Evolutionary conservation across 2,888 invertebrate genomes (phyloP).

Genomic region (Dicycla oo): DNA sequence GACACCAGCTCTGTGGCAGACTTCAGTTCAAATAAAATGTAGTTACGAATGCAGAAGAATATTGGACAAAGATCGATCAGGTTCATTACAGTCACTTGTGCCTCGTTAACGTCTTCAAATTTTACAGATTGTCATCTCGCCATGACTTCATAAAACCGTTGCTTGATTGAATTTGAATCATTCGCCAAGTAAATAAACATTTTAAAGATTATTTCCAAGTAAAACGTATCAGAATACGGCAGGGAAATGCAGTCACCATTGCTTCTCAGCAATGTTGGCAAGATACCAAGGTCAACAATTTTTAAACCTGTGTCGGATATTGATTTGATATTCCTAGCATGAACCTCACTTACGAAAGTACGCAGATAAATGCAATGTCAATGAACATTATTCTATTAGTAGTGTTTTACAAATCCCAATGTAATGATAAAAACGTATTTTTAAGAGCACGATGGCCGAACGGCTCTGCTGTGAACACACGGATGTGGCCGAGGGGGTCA

Average conservation of each 20-base stretch:
- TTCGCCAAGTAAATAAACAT: slow-evolving; percentile 7
- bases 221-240: slow-evolving; percentile 28
- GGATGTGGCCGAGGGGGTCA: slow-evolving; percentile 85
- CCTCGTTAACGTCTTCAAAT: slow-evolving; percentile 35
- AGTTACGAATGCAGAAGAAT: slow-evolving; percentile 4
- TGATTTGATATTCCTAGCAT: slow-evolving; percentile 26
- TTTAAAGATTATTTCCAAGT: slow-evolving; percentile 38
- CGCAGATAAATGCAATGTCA: slow-evolving; percentile 1
- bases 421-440: slow-evolving; percentile 41
- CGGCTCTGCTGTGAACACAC: slow-evolving; percentile 67
- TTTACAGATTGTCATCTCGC: slow-evolving; percentile 6
- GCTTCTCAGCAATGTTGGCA: slow-evolving; percentile 49
- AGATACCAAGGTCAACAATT: slow-evolving; percentile 59
- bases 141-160: neutral
- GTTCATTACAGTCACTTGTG: slow-evolving; percentile 44
- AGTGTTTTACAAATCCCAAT: slow-evolving; percentile 35
- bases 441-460: slow-evolving; percentile 50
- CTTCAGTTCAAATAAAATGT: slow-evolving; percentile 5
- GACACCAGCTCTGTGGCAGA: neutral
- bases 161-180: slow-evolving; percentile 14
- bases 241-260: slow-evolving; percentile 57
- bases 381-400: slow-evolving; percentile 11
- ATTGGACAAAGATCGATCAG: slow-evolving; percentile 31
- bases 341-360: neutral
- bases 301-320: slow-evolving; percentile 31